phyloP scores from a whole-genome alignment of 2,113 vertebrate genomes.

The Psettodes erumei region DNA sequence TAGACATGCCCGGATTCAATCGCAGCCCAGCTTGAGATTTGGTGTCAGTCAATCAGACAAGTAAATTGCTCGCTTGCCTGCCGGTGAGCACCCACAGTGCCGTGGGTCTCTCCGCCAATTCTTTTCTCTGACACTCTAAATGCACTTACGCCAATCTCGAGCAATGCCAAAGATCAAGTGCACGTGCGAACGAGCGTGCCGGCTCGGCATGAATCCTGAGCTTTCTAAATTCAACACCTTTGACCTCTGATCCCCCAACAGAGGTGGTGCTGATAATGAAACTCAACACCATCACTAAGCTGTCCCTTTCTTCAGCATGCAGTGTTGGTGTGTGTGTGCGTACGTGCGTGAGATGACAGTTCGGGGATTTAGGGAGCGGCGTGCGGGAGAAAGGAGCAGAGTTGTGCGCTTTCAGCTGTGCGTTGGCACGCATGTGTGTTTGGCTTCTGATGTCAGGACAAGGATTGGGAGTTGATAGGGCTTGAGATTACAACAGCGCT shows the following conservation, averaged over 20 bases:
- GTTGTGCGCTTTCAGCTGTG: conserved; percentile 29
- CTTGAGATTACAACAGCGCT: conserved; percentile 65
- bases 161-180: conserved; percentile 42
- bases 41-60: conserved; percentile 61
- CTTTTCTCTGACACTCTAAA: conserved; percentile 23
- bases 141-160: conserved; percentile 11
- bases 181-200: not conserved
- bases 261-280: conserved; percentile 55
- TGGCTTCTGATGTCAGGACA: conserved; percentile 42
- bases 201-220: conserved; percentile 13
- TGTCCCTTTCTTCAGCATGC: conserved; percentile 23
- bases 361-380: conserved; percentile 50
- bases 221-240: conserved; percentile 56
- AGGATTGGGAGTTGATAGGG: conserved; percentile 53
- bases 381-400: conserved; percentile 35
- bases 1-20: conserved; percentile 46
- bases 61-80: conserved; percentile 43
- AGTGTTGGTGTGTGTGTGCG: conserved; percentile 20
- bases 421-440: not conserved
- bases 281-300: conserved; percentile 60
- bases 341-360: conserved; percentile 40
- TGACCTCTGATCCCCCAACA: conserved; percentile 55
- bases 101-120: conserved; percentile 28
- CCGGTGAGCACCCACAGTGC: conserved; percentile 26
- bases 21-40: conserved; percentile 39